Conservation (phyloP, 1,140 invertebrate genomes). For the Sinella curviseta region DNA sequence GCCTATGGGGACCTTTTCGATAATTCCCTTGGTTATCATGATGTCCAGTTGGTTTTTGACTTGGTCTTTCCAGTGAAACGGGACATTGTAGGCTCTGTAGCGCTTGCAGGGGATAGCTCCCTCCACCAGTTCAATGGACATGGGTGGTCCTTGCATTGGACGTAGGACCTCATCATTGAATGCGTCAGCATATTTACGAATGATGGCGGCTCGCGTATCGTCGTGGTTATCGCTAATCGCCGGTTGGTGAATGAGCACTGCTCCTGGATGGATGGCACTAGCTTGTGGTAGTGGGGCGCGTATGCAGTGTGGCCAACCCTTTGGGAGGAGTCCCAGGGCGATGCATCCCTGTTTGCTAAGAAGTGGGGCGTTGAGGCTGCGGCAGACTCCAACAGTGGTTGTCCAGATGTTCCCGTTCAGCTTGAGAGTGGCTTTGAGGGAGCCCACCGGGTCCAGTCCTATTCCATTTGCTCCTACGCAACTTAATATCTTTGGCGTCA, state of each 20-base stretch:
- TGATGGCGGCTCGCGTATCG: neutral
- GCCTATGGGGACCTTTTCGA: constrained; percentile 48
- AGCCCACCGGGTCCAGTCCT: neutral
- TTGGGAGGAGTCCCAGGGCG: neutral
- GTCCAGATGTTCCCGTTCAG: neutral
- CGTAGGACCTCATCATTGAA: neutral
- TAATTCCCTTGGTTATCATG: constrained; percentile 46
- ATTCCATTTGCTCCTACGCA: neutral
- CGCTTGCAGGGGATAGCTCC: neutral
- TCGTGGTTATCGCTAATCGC: neutral
- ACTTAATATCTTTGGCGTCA: neutral
- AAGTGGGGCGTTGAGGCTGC: neutral
- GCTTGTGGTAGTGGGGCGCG: neutral
- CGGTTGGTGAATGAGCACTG: neutral
- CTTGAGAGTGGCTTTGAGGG: neutral
- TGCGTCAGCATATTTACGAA: neutral
- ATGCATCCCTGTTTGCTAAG: neutral
- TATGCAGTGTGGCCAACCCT: neutral
- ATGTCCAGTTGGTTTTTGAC: neutral
- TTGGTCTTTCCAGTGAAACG: neutral
- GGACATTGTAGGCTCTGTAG: neutral
- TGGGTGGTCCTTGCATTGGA: neutral
- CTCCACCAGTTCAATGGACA: neutral
- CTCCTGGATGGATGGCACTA: neutral
- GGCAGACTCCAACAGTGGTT: neutral